Evolutionary conservation across 2,888 invertebrate species (phyloP).

Genomic region (Melinopterus prodromus): DNA sequence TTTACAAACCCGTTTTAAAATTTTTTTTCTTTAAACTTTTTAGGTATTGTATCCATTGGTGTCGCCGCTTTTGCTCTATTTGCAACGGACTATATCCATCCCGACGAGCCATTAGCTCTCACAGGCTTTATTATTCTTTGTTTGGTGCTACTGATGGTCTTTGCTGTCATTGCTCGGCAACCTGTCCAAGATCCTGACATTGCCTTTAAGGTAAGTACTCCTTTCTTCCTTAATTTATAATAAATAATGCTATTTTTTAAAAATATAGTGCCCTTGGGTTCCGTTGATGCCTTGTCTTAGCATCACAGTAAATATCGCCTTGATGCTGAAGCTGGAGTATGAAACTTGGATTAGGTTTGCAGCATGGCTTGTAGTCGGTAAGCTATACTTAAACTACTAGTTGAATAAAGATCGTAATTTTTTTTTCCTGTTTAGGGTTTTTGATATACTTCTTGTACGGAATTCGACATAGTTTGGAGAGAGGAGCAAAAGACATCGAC

Average conservation of each 20-base stretch:
- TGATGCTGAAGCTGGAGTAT: slow-evolving; percentile 88
- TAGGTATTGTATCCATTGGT: slow-evolving; percentile 66
- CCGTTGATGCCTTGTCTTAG: slow-evolving; percentile 86
- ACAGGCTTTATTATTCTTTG: slow-evolving; percentile 55
- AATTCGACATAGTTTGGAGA: slow-evolving; percentile 73
- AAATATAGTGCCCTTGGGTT: slow-evolving; percentile 80
- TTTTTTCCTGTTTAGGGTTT: slow-evolving; percentile 68
- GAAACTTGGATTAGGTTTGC: slow-evolving; percentile 90
- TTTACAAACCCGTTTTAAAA: too few relatives aligned
- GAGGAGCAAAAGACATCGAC: slow-evolving; percentile 9
- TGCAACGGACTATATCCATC: slow-evolving; percentile 49
- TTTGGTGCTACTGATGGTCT: slow-evolving; percentile 63
- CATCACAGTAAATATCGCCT: slow-evolving; percentile 86
- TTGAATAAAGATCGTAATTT: background rate
- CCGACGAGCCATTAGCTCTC: slow-evolving; percentile 57
- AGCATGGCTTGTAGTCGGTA: slow-evolving; percentile 85
- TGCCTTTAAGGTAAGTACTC: slow-evolving; percentile 71
- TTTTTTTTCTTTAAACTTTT: slow-evolving; percentile 40
- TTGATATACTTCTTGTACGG: slow-evolving; percentile 89
- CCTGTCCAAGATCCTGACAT: slow-evolving; percentile 70
- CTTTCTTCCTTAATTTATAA: slow-evolving; percentile 5
- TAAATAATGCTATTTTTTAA: slow-evolving; percentile 11
- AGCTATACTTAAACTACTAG: slow-evolving; percentile 45
- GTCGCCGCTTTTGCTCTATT: slow-evolving; percentile 63
- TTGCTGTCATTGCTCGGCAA: slow-evolving; percentile 73